Base-by-base conservation (phyloP, 2,797 vertebrate genomes). In the Hyperoplus immaculatus region DNA sequence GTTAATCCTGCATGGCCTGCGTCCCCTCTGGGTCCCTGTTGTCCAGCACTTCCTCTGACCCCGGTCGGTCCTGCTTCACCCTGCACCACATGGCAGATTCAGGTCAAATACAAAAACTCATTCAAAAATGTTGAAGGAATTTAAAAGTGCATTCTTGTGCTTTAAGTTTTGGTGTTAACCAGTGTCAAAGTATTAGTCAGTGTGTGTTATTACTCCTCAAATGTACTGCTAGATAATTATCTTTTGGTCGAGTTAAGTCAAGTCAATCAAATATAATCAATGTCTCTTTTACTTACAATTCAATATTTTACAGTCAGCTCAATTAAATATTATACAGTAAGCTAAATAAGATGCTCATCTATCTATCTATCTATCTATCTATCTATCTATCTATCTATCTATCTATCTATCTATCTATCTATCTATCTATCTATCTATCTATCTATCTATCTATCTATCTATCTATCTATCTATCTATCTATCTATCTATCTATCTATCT, bases 11-110 rank as follows among this genome's bases (percentile, higher is more conserved):
- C 93, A 0, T 88, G 95, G 57, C 98, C 98, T 0, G 90, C 92
- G 66, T 98, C 97, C 10, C 98, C 98, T 89, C 98, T 95, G 67
- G 95, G 75, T 56, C 98, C 98, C 87, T 99, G 98, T 54, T 90
- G 96, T 74, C 98, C 98, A 89, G 95, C 91, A 53, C 95, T 95
- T 29, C 98, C 98, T 88, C 98, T 95, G 15, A 96, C 96, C 1
- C 98, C 98, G 0, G 97, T 97, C 0, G 97, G 96, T 58, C 98
- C 98, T 39, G 96, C 94, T 91, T 98, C 96, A 78, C 98, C 98
- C 98, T 99, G 82, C 38, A 77, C 0, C 53, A 50, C 4, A 45
- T 4, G 8, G 41, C 49, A 59, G 0, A 47, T 39, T 62, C 29
- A 71, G 8, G 13, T 58, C n/a, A 42, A 14, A 21, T 61, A 42